Evolutionary conservation across 2,113 vertebrate species (phyloP).

Genomic region (Muntiacus reevesi): DNA sequence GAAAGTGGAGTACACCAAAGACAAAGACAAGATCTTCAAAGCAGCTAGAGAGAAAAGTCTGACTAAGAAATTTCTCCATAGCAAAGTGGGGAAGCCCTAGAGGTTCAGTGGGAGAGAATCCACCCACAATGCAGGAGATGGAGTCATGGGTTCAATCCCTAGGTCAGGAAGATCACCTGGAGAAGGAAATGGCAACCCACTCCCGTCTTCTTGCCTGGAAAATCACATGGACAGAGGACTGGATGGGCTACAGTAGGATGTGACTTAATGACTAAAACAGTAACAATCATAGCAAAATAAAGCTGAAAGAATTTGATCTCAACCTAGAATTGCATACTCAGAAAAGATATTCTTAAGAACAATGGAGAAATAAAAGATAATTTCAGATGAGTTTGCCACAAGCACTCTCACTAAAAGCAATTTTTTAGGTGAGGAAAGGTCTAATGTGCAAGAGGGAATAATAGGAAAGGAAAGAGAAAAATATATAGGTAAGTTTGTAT

Average conservation of each 20-base stretch:
- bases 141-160: not conserved
- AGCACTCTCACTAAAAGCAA: not conserved
- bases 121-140: not conserved
- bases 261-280: not conserved
- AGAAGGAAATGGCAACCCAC: not conserved
- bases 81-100: not conserved
- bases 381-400: not conserved
- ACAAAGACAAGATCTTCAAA: not conserved
- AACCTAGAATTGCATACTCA: not conserved
- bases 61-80: not conserved
- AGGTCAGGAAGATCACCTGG: not conserved
- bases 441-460: not conserved
- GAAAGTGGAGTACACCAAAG: constrained; percentile 15
- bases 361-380: not conserved
- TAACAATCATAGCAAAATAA: not conserved
- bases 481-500: not conserved
- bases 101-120: not conserved
- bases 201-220: not conserved
- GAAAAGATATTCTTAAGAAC: not conserved
- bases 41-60: not conserved
- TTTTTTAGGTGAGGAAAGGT: not conserved
- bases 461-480: not conserved
- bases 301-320: not conserved
- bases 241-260: not conserved
- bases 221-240: not conserved